Evolutionary conservation across 2,888 invertebrate genomes (phyloP), one percentile per base, ranked within the genome.

Genomic region (Morpho deidamia): DNA sequence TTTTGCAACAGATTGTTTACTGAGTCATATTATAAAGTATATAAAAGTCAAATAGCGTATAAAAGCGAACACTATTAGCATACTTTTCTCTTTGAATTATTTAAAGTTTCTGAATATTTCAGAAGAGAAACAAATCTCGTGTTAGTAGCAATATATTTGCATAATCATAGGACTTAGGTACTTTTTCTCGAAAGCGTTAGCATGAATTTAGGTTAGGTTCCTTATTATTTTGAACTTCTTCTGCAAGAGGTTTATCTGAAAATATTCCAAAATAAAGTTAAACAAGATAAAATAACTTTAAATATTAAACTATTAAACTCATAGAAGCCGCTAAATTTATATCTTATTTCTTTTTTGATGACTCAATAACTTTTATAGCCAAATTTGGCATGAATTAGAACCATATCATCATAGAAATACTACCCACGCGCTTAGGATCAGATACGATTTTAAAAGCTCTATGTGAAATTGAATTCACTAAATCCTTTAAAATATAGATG

Each of bases 391-490:
- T 23, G 3, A 23, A 23, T 23, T 23, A 23, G 23, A 3, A 23
- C 5, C 23, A 23, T 23, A 23, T 23, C 23, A 23, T 23, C 23
- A 23, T 23, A 23, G 23, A 23, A 23, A 23, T 23, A 23, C 5
- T 23, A 23, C 5, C 23, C 1, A 23, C 23, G 23, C 23, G 23
- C 5, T 23, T 23, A 23, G 23, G 23, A 23, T 64, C 69, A 68
- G 70, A 70, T 63, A 67, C 69, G 71, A 67, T 70, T 70, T 71
- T 67, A 65, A 69, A 71, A 68, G 69, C 71, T 72, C 71, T 77
- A 67, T 60, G 67, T 72, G 72, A 76, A 84, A 84, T 83, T 80
- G 83, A 84, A 84, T 85, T 82, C 78, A 79, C 78, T 23, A 23
- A 23, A 23, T 23, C 5, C 23, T 23, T 23, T 23, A 23, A 23